Percentiles rank a stretch among this genome's conserved stretches.
Evolutionary conservation across 1,140 invertebrate genomes (phyloP).

Genomic region (Doryteuthis pealeii): DNA sequence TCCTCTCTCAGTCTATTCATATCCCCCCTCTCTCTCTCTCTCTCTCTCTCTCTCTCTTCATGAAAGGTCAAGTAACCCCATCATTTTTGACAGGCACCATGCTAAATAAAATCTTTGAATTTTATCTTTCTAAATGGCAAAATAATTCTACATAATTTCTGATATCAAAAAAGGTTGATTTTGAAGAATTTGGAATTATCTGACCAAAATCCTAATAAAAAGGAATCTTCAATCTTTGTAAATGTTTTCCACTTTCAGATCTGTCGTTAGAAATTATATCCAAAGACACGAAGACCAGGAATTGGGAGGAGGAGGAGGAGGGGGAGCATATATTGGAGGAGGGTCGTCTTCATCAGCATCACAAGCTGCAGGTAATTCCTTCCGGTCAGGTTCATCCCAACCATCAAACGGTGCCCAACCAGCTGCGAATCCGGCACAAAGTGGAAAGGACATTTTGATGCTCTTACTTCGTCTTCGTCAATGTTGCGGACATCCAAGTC

Average conservation of each 20-base stretch:
- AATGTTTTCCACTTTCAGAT: slow-evolving; percentile 26
- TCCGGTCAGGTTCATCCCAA: slow-evolving; percentile 18
- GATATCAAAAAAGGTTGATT: too few species aligned
- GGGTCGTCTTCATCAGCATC: neutral
- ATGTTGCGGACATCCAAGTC: slow-evolving; percentile 82
- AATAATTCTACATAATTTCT: too few species aligned
- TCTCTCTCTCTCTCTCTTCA: neutral
- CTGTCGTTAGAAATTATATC: slow-evolving; percentile 46
- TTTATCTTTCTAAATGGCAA: too few species aligned
- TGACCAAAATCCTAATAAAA: too few species aligned
- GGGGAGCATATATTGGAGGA: too few species aligned
- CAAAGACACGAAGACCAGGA: slow-evolving; percentile 53
- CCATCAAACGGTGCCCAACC: neutral
- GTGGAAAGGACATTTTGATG: slow-evolving; percentile 68
- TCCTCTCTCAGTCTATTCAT: too few species aligned
- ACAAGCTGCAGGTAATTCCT: neutral
- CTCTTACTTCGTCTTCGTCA: slow-evolving; percentile 82
- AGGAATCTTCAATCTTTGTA: too few species aligned
- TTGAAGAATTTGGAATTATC: too few species aligned
- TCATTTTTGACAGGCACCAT: neutral
- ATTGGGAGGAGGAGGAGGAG: neutral
- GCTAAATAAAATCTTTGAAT: too few species aligned
- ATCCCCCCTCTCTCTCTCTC: neutral
- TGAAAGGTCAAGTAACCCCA: neutral
- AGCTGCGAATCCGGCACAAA: neutral